Base-by-base conservation (phyloP, 2,888 invertebrate species). In the Eupithecia tripunctaria region DNA sequence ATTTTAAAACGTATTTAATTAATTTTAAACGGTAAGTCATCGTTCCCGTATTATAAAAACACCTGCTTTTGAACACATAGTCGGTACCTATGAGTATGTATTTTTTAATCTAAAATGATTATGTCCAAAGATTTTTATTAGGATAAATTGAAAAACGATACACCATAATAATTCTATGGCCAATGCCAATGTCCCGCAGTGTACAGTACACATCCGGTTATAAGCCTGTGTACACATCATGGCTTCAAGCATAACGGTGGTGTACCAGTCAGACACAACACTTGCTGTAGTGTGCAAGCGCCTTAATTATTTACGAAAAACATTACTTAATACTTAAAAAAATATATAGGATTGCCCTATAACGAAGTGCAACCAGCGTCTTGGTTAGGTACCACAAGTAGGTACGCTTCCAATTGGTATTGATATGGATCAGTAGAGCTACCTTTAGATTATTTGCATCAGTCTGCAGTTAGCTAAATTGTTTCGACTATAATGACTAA, bases 211-310 rank as follows among this genome's bases (percentile, higher is more conserved):
- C 56, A 56, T 79, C 82, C 80, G 81, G 82, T 83, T 83, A 85
- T 86, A 86, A 86, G 84, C 85, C 85, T 84, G 82, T 81, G 82
- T 83, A 80, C 78, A 81, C 85, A 56, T 77, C 71, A 51, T 76
- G 69, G 76, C 82, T 79, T 81, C 79, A 81, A 77, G 74, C 74
- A 82, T 85, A 86, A 86, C 86, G 87, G 87, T 85, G 77, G 76
- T 29, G 27, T 79, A 82, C 80, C 81, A 80, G 84, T 84, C 79
- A 72, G 60, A 29, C n/a, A 5, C 18, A 60, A 29, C 29, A 29
- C 29, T 56, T 56, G 18, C 60, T 18, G 59, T 15, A 27, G 60
- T 60, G 60, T 56, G 56, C 25, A 56, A 25, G 56, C 56, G 14
- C 56, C 56, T 56, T 56, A 56, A 56, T 56, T 51, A 51, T 51